Percentiles rank a stretch among this genome's conserved stretches.
phyloP scores from a whole-genome alignment of 2,113 vertebrate genomes.

The Thryonomys swinderianus region DNA sequence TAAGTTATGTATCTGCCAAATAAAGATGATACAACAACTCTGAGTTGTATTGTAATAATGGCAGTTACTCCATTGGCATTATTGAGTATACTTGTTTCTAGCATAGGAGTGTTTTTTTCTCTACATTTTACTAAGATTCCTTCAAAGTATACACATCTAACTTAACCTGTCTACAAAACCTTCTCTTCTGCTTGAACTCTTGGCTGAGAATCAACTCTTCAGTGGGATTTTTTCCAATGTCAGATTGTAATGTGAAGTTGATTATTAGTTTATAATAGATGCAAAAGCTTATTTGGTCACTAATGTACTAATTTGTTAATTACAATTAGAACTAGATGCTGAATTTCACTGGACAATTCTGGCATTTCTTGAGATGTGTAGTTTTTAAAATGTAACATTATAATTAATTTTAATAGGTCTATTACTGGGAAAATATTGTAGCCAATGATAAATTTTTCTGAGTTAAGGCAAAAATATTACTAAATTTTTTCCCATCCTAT shows the following conservation, averaged over 20 bases:
- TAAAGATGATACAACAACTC: neutral
- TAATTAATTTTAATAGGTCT: neutral
- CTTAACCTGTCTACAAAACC: neutral
- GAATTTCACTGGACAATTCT: neutral
- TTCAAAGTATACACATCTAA: neutral
- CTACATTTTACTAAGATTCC: neutral
- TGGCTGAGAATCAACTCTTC: neutral
- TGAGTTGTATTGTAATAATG: neutral
- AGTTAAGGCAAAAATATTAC: neutral
- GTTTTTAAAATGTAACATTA: neutral
- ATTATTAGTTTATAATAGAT: neutral
- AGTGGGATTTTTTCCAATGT: neutral
- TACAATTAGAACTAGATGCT: neutral
- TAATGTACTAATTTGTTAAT: neutral
- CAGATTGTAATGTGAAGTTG: neutral
- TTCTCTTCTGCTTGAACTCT: neutral
- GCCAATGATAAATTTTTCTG: neutral
- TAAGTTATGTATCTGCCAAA: neutral
- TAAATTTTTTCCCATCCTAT: neutral
- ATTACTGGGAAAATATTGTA: neutral
- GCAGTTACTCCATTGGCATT: too few species aligned
- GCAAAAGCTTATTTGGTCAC: neutral
- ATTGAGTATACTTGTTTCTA: too few species aligned
- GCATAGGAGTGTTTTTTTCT: neutral
- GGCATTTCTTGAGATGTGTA: neutral